Evolutionary conservation across 2,797 vertebrate genomes (phyloP).

Genomic region (Rhynchonycteris naso): DNA sequence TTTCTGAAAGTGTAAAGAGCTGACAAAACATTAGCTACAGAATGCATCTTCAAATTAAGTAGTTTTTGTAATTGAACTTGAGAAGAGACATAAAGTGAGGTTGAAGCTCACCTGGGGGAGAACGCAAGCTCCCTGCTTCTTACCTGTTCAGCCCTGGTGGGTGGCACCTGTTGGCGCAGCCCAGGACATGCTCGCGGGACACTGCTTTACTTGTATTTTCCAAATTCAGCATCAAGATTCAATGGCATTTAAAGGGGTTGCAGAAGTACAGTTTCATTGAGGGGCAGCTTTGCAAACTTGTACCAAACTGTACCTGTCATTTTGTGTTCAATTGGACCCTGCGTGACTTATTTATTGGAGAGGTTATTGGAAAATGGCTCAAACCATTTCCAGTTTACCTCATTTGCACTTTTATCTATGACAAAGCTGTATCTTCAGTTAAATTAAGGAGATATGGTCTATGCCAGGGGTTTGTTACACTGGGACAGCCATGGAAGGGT

Average conservation of each 20-base stretch:
- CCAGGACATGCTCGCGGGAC: background rate
- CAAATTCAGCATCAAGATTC: constrained; percentile 29
- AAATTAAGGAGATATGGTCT: background rate
- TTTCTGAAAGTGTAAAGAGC: constrained; percentile 27
- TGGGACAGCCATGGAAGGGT: background rate
- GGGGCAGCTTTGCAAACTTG: constrained; percentile 15
- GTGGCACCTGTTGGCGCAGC: too few relatives aligned
- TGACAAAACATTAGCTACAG: background rate
- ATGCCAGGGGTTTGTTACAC: background rate
- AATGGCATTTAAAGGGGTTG: constrained; percentile 11
- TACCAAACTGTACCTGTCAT: constrained; percentile 8
- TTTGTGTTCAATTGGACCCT: constrained; percentile 39
- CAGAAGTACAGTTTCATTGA: background rate
- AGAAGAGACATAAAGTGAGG: background rate
- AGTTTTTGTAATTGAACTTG: constrained; percentile 13
- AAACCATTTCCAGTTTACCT: background rate
- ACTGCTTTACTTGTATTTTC: constrained; percentile 30
- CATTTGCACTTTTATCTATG: background rate
- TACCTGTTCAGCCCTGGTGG: background rate
- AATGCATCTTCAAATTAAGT: constrained; percentile 14
- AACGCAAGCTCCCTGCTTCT: background rate
- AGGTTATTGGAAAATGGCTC: constrained; percentile 13
- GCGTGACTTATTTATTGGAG: constrained; percentile 19
- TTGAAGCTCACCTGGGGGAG: background rate
- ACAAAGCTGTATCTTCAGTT: background rate